Base-by-base conservation (phyloP, 35 echinoderm and acorn worm species). In the Ophiothrix spiculata region DNA sequence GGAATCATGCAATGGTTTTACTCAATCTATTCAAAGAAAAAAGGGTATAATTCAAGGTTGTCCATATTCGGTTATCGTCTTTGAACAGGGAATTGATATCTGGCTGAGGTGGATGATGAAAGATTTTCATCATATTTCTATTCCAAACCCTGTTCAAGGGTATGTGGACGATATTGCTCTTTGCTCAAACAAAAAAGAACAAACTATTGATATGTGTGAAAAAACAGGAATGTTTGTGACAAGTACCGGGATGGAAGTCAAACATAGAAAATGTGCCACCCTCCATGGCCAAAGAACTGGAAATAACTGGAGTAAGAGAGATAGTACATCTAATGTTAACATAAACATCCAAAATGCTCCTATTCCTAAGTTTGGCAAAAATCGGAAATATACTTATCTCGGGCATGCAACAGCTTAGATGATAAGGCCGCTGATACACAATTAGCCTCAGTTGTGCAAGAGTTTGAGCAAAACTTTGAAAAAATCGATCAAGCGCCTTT, bases 1-100 rank as follows among this genome's bases (percentile, higher is more conserved):
- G 35, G 37, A 85, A 85, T 75, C 83, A 2, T 39, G 25, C 2
- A 85, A 32, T 35, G 60, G 32, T 38, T n/a, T 37, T 12, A 85
- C 83, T 39, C 32, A 85, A 0, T 37, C 28, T 32, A 85, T 85
- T 2, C 83, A 75, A 12, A 74, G 83, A 39, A 17, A 75, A 38
- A 85, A 38, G 39, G 83, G 83, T 19, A 60, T 56, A 32, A 56
- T 83, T 28, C 81, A 54, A 35, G 81, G 40, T 1, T 83, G 81
- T 56, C 83, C 83, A 16, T 31, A 40, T 35, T 85, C 56, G 14
- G 60, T 85, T 0, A 76, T 85, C 40, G 83, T 75, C 75, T 85
- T 85, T 45, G 83, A 85, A 36, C 83, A 85, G 39, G 83, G 56
- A 3, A 56, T 85, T 37, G 83, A 85, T 37, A 85, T 36, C 1